Evolutionary conservation across 2,797 vertebrate species (phyloP).

Genomic region (Diplodus sargus): DNA sequence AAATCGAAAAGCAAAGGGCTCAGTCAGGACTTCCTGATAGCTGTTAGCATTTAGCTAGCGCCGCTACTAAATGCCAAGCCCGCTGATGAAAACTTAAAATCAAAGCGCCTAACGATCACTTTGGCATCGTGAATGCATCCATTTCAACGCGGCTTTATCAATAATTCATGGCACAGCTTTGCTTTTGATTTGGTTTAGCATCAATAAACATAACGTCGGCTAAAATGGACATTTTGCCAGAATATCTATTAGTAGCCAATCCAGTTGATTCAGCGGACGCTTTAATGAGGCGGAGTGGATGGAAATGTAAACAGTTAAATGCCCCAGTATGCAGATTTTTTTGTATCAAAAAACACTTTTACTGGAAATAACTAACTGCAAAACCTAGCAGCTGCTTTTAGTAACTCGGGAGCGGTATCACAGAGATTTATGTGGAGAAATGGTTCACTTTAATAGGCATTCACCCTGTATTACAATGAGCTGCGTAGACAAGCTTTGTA

Average conservation of each 20-base stretch:
- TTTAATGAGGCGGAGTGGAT: background rate
- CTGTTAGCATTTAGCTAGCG: constrained; percentile 3
- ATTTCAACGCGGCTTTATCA: constrained; percentile 27
- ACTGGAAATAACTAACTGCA: constrained; percentile 12
- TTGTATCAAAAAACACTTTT: background rate
- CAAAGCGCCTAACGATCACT: constrained; percentile 30
- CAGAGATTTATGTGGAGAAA: background rate
- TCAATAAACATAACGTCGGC: constrained; percentile 24
- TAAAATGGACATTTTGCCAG: constrained; percentile 27
- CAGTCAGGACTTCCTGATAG: background rate
- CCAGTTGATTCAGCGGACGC: background rate
- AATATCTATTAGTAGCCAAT: constrained; percentile 6
- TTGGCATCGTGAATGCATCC: constrained; percentile 22
- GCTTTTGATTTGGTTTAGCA: constrained; percentile 30
- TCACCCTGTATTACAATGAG: constrained; percentile 1
- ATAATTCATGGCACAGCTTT: constrained; percentile 29
- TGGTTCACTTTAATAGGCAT: constrained; percentile 15
- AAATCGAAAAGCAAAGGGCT: background rate
- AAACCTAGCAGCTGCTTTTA: background rate
- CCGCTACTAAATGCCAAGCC: constrained; percentile 14
- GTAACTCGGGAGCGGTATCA: background rate
- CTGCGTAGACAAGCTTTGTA: background rate
- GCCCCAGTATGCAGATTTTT: background rate
- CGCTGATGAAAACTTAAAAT: constrained; percentile 39
- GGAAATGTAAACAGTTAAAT: background rate